Base-by-base conservation (phyloP, 2,888 invertebrate genomes). In the Eupithecia dodoneata region DNA sequence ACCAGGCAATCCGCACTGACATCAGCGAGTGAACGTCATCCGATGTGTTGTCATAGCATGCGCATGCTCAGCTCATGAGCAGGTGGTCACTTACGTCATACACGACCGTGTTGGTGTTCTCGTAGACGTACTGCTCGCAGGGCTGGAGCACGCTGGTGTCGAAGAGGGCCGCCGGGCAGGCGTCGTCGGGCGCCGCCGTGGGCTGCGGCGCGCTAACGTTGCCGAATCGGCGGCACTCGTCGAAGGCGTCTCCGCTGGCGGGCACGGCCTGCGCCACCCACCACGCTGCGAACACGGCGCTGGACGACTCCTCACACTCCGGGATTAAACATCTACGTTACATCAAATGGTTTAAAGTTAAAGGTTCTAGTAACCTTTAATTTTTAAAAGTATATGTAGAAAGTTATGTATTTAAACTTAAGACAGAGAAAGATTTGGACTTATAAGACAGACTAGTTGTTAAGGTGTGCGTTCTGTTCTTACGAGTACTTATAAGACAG, bases 201-300 rank as follows among this genome's bases (percentile, higher is more conserved):
- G 18, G 0, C 30, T 13, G 13, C 5, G 67, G 49, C 42, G 75
- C 76, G 13, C 73, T 79, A 5, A 52, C 47, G 67, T 80, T 81
- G 52, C 65, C 85, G 81, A 87, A 95, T 12, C 94, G 90, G 41
- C 83, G 83, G 81, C 95, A 95, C 71, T 89, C 90, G 63, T 92
- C 91, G 79, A 90, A 84, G 0, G 81, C 79, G 18, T 71, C 83
- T 0, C n/a, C 84, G 30, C 10, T 41, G 13, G 74, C 0, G 0
- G 96, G 95, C 3, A 94, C 88, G 0, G 96, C 95, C 75, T 90
- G 84, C 12, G 87, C 80, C 41, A 95, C 81, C 96, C 96, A 96
- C 0, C 85, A 18, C 0, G 93, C 91, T n/a, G 88, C 80, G 80
- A 91, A 94, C 15, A 87, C 86, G 0, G 90, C 81, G 4, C 85